Evolutionary conservation across 1,140 invertebrate genomes (phyloP).

Genomic region (Wasmannia auropunctata): DNA sequence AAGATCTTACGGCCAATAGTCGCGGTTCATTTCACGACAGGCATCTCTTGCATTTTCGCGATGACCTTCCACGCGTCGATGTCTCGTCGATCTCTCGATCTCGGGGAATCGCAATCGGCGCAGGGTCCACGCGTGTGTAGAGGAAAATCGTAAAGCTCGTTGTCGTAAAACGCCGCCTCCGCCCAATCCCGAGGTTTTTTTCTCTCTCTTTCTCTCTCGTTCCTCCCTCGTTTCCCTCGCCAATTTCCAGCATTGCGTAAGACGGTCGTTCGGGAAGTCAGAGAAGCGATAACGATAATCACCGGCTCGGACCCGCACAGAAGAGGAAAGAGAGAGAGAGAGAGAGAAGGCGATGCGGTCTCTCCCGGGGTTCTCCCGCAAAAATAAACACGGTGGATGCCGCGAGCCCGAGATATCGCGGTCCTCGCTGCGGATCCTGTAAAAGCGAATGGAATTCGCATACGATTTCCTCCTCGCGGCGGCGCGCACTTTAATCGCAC

Average conservation of each 20-base stretch:
- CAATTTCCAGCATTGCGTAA: constrained; percentile 73
- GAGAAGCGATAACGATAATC: constrained; percentile 71
- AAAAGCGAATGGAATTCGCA: constrained; percentile 42
- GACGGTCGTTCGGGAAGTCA: constrained; percentile 65
- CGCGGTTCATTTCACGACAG: background rate
- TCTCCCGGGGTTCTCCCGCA: background rate
- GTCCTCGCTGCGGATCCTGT: background rate
- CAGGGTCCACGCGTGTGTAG: background rate
- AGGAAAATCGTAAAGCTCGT: constrained; percentile 65
- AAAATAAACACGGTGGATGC: constrained; percentile 41
- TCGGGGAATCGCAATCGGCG: background rate
- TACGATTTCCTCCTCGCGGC: background rate
- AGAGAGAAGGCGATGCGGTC: background rate
- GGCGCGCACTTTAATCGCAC: constrained; percentile 38
- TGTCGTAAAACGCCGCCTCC: constrained; percentile 63
- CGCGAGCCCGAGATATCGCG: constrained; percentile 48
- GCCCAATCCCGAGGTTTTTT: background rate
- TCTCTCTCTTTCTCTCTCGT: too few species aligned
- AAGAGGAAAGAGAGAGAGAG: background rate
- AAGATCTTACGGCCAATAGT: background rate
- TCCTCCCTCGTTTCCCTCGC: constrained; percentile 26
- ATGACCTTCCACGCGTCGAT: background rate
- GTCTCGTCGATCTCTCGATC: constrained; percentile 39
- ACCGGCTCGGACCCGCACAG: constrained; percentile 38
- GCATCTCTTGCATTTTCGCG: constrained; percentile 18